Conservation (phyloP, 2,113 vertebrate genomes). For the Astur gentilis region DNA sequence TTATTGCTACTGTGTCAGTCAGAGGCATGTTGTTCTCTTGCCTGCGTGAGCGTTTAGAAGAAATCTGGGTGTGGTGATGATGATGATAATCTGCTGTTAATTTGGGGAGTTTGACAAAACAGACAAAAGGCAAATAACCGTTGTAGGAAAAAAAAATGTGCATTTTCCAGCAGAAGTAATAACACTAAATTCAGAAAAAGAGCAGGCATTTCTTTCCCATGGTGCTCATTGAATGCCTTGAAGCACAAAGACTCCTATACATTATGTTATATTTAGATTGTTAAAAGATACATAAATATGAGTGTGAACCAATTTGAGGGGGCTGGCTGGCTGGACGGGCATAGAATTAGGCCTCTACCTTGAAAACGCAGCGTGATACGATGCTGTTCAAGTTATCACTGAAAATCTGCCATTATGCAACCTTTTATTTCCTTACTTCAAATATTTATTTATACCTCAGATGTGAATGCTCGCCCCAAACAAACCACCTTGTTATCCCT, state of each 20-base stretch:
- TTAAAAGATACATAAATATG: neutral
- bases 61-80: neutral
- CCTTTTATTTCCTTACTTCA: neutral
- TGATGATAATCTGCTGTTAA: neutral
- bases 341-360: neutral
- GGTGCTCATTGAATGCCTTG: neutral
- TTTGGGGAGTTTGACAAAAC: neutral
- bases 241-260: neutral
- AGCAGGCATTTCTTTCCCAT: neutral
- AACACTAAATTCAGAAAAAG: neutral
- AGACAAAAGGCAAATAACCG: neutral
- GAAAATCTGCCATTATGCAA: neutral
- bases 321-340: rapidly evolving
- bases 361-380: neutral
- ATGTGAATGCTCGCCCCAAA: too few species aligned
- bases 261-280: neutral
- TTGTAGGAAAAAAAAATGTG: neutral
- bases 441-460: neutral
- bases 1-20: neutral
- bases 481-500: too few species aligned
- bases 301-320: neutral
- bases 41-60: neutral
- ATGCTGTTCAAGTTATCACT: neutral
- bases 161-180: neutral
- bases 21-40: neutral